phyloP scores from a whole-genome alignment of 2,113 vertebrate species.

The Panthera tigris region DNA sequence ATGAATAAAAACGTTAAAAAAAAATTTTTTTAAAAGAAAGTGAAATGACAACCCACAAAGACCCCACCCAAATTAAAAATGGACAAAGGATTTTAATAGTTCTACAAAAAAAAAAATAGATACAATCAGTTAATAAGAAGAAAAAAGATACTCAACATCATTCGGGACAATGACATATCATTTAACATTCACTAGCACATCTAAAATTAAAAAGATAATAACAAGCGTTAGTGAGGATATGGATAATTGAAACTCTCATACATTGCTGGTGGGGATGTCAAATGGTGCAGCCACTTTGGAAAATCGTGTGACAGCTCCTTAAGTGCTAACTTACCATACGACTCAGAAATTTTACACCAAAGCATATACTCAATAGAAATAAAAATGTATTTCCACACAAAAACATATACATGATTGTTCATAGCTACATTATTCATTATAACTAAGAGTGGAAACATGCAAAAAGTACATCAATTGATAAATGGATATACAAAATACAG shows the following conservation, averaged over 20 bases:
- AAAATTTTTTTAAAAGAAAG: background rate
- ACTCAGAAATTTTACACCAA: background rate
- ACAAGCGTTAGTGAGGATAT: background rate
- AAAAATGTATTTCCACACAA: background rate
- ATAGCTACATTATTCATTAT: background rate
- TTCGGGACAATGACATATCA: background rate
- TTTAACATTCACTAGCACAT: background rate
- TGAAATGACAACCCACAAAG: background rate
- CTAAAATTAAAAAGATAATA: background rate
- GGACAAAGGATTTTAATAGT: background rate
- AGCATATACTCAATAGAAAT: background rate
- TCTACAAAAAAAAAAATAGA: background rate
- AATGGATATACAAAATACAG: background rate
- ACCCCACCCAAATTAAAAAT: background rate
- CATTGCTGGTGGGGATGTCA: background rate
- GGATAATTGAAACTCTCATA: background rate
- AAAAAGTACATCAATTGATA: background rate
- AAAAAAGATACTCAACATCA: background rate
- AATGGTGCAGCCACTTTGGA: background rate
- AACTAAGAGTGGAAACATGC: background rate
- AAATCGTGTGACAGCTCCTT: background rate
- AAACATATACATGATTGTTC: background rate
- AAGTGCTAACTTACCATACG: background rate
- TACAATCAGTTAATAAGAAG: background rate
- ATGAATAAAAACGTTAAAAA: too few relatives aligned